These are phyloP conservation scores for Entosphenus tridentatus DNA, from an alignment of 2,113 vertebrate genomes.

Conservation along the genomic window DNA sequence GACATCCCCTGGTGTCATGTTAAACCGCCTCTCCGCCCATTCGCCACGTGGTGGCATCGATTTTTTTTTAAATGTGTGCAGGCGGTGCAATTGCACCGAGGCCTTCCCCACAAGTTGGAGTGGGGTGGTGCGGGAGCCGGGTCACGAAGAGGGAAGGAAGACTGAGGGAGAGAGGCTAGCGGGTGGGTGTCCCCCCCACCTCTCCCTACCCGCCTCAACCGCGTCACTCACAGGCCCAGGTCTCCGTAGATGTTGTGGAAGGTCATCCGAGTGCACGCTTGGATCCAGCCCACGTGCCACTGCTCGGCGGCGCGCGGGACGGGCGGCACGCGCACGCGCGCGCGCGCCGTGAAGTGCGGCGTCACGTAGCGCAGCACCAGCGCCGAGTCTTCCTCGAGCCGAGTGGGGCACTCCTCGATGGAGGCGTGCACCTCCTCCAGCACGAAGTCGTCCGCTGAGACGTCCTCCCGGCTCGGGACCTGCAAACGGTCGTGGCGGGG, in stretches of 20 bases:
- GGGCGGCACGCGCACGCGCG: conserved; percentile 66
- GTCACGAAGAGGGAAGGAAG: too few relatives aligned
- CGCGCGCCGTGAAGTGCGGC: conserved; percentile 73
- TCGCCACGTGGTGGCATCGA: too few relatives aligned
- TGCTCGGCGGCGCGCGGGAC: conserved; percentile 52
- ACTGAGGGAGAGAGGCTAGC: too few relatives aligned
- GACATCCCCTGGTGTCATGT: too few relatives aligned
- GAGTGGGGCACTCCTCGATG: conserved; percentile 80
- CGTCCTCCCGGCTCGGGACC: conserved; percentile 34
- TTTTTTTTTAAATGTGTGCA: too few relatives aligned
- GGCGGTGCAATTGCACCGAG: too few relatives aligned
- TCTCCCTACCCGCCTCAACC: not conserved
- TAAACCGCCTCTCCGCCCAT: too few relatives aligned
- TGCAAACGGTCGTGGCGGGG: too few relatives aligned
- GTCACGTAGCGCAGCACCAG: conserved; percentile 91
- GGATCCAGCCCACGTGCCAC: conserved; percentile 93
- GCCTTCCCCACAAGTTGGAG: too few relatives aligned
- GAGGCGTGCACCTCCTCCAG: conserved; percentile 64
- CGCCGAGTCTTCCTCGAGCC: conserved; percentile 78
- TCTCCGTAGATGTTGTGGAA: conserved; percentile 86
- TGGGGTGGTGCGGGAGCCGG: too few relatives aligned
- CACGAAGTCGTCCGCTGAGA: conserved; percentile 19
- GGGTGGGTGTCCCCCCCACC: too few relatives aligned
- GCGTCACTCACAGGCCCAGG: conserved; percentile 69
- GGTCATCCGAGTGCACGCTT: conserved; percentile 95